Evolutionary conservation across 2,888 invertebrate species (phyloP).

Genomic region (Mimas tiliae): DNA sequence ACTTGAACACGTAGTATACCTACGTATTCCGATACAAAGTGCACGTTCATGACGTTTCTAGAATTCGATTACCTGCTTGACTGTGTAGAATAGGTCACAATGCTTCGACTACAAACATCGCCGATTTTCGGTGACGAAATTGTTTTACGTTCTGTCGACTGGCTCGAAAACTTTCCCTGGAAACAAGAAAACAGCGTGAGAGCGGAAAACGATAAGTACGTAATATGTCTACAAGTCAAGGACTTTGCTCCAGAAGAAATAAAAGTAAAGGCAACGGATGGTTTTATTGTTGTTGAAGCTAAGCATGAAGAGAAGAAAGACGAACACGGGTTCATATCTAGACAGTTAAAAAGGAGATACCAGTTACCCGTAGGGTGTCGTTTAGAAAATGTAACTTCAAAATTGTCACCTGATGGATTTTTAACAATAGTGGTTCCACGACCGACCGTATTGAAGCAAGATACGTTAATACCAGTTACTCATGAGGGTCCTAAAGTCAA

Average conservation of each 20-base stretch:
- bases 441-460: conserved; percentile 48
- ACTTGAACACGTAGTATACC: background rate
- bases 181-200: conserved; percentile 56
- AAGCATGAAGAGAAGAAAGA: conserved; percentile 69
- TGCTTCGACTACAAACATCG: conserved; percentile 44
- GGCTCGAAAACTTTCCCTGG: conserved; percentile 71
- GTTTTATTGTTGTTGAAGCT: conserved; percentile 61
- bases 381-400: conserved; percentile 57
- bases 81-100: conserved; percentile 34
- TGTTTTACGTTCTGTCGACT: conserved; percentile 66
- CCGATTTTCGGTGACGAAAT: conserved; percentile 65
- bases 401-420: conserved; percentile 58
- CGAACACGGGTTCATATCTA: conserved; percentile 61
- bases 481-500: conserved; percentile 50
- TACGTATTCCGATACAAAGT: conserved; percentile 9
- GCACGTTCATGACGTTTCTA: conserved; percentile 38
- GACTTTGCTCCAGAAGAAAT: conserved; percentile 66
- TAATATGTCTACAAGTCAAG: conserved; percentile 59
- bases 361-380: conserved; percentile 59
- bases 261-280: conserved; percentile 54
- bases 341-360: conserved; percentile 63
- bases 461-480: conserved; percentile 63
- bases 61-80: conserved; percentile 30
- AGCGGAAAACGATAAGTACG: conserved; percentile 56
- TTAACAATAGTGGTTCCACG: conserved; percentile 57